Conservation (phyloP, 37 sponge, comb jelly and placozoan species). For the Petrosia ficiformis region DNA sequence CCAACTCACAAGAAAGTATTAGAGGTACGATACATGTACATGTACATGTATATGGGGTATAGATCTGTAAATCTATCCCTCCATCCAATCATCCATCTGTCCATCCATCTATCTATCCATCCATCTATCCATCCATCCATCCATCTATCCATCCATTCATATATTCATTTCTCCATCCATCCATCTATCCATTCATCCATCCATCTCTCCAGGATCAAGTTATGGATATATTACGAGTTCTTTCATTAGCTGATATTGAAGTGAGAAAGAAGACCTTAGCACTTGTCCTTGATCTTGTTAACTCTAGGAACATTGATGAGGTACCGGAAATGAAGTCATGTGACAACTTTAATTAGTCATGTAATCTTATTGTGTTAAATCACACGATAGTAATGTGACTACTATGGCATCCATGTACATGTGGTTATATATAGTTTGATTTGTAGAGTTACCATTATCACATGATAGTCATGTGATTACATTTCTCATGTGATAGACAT, state of each 20-base stretch:
- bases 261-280: constrained; percentile 93
- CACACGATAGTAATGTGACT: background rate
- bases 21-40: constrained; percentile 39
- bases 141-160: too few relatives aligned
- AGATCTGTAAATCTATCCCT: too few relatives aligned
- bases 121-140: too few relatives aligned
- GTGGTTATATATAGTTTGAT: constrained; percentile 1
- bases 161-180: too few relatives aligned
- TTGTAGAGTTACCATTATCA: too few relatives aligned
- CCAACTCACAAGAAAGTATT: constrained; percentile 80
- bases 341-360: background rate
- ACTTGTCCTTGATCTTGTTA: constrained; percentile 88
- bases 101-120: too few relatives aligned
- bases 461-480: too few relatives aligned
- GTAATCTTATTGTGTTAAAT: background rate
- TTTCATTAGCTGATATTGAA: constrained; percentile 88
- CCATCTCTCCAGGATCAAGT: constrained; percentile 83
- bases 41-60: too few relatives aligned
- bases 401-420: background rate
- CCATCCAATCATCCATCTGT: too few relatives aligned
- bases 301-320: constrained; percentile 90
- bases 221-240: constrained; percentile 96
- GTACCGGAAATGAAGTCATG: too few relatives aligned
- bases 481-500: too few relatives aligned
- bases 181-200: too few relatives aligned